Percentiles rank a stretch among this genome's conserved stretches.
These are phyloP conservation scores for Pegoplata infirma DNA, from an alignment of 2,888 invertebrate genomes.

Conservation along the genomic window DNA sequence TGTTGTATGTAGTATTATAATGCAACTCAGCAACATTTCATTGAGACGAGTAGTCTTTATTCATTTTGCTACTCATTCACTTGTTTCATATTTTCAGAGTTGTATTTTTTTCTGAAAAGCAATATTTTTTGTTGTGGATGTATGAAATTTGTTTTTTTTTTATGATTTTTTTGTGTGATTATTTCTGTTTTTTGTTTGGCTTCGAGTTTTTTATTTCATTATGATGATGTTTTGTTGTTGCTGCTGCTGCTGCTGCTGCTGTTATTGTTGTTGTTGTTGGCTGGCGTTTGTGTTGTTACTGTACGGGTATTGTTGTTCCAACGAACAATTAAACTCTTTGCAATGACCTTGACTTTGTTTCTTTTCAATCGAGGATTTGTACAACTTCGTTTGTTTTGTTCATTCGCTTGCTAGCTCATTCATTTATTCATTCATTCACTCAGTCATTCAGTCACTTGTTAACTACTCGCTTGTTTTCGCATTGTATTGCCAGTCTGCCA, in stretches of 20 bases:
- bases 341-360: slow-evolving; percentile 78
- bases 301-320: slow-evolving; percentile 60
- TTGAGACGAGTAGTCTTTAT: slow-evolving; percentile 43
- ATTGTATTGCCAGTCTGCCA: slow-evolving; percentile 42
- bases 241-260: too few species aligned
- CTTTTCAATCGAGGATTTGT: slow-evolving; percentile 67
- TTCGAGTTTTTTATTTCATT: slow-evolving; percentile 61
- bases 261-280: slow-evolving; percentile 56
- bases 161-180: slow-evolving; percentile 45
- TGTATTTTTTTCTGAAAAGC: slow-evolving; percentile 54
- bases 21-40: slow-evolving; percentile 59
- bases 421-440: slow-evolving; percentile 57
- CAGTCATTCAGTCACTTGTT: slow-evolving; percentile 60
- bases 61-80: slow-evolving; percentile 47
- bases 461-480: slow-evolving; percentile 59
- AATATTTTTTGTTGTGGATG: slow-evolving; percentile 39
- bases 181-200: slow-evolving; percentile 49
- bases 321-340: slow-evolving; percentile 78
- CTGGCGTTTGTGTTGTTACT: slow-evolving; percentile 55
- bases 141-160: slow-evolving; percentile 11
- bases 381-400: slow-evolving; percentile 62
- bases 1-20: slow-evolving; percentile 28
- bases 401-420: slow-evolving; percentile 58
- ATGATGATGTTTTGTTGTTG: slow-evolving; percentile 43
- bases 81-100: slow-evolving; percentile 59